Conservation (phyloP, 2,797 vertebrate genomes). For the Gymnothorax javanicus region DNA sequence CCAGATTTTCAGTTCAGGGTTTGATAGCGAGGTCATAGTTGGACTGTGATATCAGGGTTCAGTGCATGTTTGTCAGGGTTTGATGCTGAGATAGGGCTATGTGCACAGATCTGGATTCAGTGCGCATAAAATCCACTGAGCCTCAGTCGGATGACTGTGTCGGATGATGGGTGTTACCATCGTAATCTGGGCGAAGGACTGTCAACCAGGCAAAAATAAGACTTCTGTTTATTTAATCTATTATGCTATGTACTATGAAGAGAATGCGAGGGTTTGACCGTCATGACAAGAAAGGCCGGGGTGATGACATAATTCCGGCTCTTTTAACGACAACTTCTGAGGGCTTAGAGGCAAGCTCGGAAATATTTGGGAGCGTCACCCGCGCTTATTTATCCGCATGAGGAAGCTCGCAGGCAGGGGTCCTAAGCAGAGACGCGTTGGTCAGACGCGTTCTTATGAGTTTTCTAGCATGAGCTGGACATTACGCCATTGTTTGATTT, state of each 20-base stretch:
- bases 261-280: not conserved
- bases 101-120: too few species aligned
- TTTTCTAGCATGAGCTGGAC: conserved; percentile 32
- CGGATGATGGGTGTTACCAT: not conserved
- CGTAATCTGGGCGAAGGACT: not conserved
- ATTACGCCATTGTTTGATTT: conserved; percentile 56
- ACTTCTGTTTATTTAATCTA: not conserved
- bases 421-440: conserved; percentile 47
- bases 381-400: conserved; percentile 43
- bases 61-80: too few species aligned
- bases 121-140: not conserved
- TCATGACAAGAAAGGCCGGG: conserved; percentile 36
- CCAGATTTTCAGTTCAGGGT: too few species aligned
- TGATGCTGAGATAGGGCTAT: too few species aligned
- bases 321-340: conserved; percentile 60
- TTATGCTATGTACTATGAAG: not conserved
- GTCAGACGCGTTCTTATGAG: conserved; percentile 31
- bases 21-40: too few species aligned
- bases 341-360: conserved; percentile 58
- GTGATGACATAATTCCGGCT: conserved; percentile 45
- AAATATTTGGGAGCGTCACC: conserved; percentile 50
- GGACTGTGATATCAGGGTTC: too few species aligned
- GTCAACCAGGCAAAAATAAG: not conserved
- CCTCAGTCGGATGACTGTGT: not conserved
- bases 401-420: conserved; percentile 56